These are phyloP conservation scores for Catharus minimus DNA, from an alignment of 2,113 vertebrate genomes.

Conservation along the genomic window DNA sequence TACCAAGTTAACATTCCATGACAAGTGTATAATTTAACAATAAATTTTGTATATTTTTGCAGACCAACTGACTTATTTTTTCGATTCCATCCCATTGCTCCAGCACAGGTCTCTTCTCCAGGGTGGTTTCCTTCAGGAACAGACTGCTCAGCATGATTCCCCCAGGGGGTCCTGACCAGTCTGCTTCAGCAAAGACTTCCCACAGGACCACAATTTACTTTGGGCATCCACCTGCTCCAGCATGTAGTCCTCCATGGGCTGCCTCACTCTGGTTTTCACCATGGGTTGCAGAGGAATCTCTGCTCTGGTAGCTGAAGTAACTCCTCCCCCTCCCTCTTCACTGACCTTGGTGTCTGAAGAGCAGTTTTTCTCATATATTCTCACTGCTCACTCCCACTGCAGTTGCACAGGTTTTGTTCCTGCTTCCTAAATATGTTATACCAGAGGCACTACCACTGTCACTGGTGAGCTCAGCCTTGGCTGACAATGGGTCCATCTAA, in stretches of 20 bases:
- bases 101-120: background rate
- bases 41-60: background rate
- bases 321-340: background rate
- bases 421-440: background rate
- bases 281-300: background rate
- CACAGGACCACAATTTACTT: background rate
- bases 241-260: background rate
- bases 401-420: background rate
- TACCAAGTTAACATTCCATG: background rate
- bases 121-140: background rate
- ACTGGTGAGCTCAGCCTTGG: background rate
- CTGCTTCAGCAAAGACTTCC: background rate
- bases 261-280: background rate
- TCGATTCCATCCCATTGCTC: background rate
- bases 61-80: background rate
- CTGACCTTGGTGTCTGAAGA: background rate
- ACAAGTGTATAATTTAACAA: background rate
- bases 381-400: background rate
- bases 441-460: background rate
- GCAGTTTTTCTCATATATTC: background rate
- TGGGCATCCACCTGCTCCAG: background rate
- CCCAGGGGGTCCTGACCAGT: background rate
- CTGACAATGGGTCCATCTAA: background rate
- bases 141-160: background rate
- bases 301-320: background rate